A percentile compares a stretch with the other conserved stretches of the same genome.
These are phyloP conservation scores for Scolopax bukidnonensis DNA, from an alignment of 2,797 vertebrate species.

Conservation along the genomic window DNA sequence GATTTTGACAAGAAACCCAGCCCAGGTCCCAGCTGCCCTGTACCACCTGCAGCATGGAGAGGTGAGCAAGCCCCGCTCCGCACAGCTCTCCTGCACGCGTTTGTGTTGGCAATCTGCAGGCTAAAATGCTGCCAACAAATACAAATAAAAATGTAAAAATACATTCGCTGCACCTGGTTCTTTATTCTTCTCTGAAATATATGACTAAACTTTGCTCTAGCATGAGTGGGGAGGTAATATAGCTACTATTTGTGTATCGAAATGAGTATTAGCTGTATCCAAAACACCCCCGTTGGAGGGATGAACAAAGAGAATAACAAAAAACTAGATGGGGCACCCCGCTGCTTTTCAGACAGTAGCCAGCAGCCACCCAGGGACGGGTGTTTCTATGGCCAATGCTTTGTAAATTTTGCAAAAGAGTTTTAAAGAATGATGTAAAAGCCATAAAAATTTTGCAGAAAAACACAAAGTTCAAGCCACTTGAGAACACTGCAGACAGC, in stretches of 20 bases:
- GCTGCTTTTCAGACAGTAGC: background rate
- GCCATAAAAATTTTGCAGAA: background rate
- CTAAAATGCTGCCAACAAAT: background rate
- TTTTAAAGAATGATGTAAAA: background rate
- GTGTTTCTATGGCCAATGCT: background rate
- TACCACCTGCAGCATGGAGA: background rate
- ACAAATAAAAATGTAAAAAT: slow-evolving; percentile 43
- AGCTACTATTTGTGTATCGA: background rate
- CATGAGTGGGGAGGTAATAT: background rate
- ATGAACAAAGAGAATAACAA: background rate
- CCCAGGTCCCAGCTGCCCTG: background rate
- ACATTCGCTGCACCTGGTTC: slow-evolving; percentile 15
- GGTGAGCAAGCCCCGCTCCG: background rate
- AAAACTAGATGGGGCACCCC: background rate
- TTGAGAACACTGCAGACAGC: background rate
- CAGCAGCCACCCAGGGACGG: background rate
- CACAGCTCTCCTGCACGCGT: background rate
- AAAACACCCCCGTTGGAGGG: background rate
- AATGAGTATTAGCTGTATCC: background rate
- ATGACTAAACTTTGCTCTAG: background rate
- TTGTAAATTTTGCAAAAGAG: background rate
- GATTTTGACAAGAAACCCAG: background rate
- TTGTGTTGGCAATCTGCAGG: background rate
- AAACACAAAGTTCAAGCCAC: background rate
- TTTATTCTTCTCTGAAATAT: background rate